Evolutionary conservation across 64 coral and sea anemone genomes (phyloP), one percentile per base, ranked within the genome.

Genomic region (Trachythela sp.): DNA sequence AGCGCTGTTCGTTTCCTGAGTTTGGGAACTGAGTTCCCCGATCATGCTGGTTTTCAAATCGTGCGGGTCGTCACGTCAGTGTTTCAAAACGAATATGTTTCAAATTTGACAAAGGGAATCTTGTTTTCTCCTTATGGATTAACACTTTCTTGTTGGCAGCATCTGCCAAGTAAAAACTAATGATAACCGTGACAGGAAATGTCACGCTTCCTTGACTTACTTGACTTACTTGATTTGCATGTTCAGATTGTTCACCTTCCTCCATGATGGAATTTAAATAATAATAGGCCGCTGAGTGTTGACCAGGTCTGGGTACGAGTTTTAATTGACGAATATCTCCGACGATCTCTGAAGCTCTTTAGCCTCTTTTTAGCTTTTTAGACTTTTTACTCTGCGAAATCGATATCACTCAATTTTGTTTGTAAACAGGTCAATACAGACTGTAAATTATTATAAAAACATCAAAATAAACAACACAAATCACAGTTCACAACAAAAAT

Each of bases 171-270:
- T 77, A 77, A 77, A 77, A 77, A 77, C 71, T 77, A 77, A 77
- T 35, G 71, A 77, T 35, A 18, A 77, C 71, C 24, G 71, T 77
- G 17, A 77, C 71, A 77, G 71, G 71, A 77, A 77, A 77, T 3
- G 71, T 77, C 71, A 77, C 32, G 71, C 71, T 77, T 77, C 71
- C 71, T 77, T 77, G 71, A 77, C n/a, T n/a, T n/a, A n/a, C n/a
- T n/a, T n/a, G n/a, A n/a, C 4, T 35, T 32, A 27, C 26, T 4
- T 77, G 2, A 77, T 18, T 77, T 77, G 71, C 17, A 77, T 77
- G 3, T 77, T 3, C 71, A 77, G 4, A 4, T 77, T 77, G 71
- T 6, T 68, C 18, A 22, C 30, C n/a, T 4, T 77, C 71, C 17
- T 32, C 31, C 71, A 77, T 77, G 71, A 77, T 77, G 71, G 17